Conservation (phyloP, 2,113 vertebrate genomes). For the Leptobrachium ailaonicum region DNA sequence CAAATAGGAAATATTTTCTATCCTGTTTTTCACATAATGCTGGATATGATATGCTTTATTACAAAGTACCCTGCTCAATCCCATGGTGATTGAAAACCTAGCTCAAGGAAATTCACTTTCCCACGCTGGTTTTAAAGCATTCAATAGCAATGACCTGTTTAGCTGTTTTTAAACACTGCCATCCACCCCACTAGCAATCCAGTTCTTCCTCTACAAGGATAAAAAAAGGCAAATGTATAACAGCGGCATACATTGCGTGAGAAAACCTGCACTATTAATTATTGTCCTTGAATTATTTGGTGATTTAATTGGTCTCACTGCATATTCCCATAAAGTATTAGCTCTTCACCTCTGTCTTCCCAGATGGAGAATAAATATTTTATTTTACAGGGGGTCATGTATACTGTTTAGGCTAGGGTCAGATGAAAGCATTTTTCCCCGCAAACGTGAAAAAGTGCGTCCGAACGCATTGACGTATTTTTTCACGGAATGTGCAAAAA, state of each 20-base stretch:
- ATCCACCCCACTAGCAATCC: slow-evolving; percentile 20
- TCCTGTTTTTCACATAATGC: not conserved
- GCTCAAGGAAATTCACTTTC: slow-evolving; percentile 37
- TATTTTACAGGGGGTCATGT: too few species aligned
- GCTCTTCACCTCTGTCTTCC: not conserved
- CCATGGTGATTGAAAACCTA: slow-evolving; percentile 42
- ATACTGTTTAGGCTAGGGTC: too few species aligned
- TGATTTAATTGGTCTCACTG: not conserved
- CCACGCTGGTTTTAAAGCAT: slow-evolving; percentile 42
- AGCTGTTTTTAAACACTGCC: slow-evolving; percentile 21
- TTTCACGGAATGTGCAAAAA: too few species aligned
- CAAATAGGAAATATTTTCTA: not conserved
- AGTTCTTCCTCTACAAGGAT: not conserved
- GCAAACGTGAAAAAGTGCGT: too few species aligned
- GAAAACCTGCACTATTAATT: not conserved
- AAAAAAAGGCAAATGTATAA: not conserved
- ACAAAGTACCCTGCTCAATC: slow-evolving; percentile 24
- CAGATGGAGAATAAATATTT: too few species aligned
- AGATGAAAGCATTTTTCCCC: too few species aligned
- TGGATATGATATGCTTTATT: slow-evolving; percentile 28
- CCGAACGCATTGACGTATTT: too few species aligned
- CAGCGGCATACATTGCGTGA: not conserved
- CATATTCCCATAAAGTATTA: not conserved
- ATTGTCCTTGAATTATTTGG: not conserved
- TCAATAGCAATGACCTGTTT: slow-evolving; percentile 22